Evolutionary conservation across 2,888 invertebrate species (phyloP), one percentile per base, ranked within the genome.

Genomic region (Morinoia aosen): DNA sequence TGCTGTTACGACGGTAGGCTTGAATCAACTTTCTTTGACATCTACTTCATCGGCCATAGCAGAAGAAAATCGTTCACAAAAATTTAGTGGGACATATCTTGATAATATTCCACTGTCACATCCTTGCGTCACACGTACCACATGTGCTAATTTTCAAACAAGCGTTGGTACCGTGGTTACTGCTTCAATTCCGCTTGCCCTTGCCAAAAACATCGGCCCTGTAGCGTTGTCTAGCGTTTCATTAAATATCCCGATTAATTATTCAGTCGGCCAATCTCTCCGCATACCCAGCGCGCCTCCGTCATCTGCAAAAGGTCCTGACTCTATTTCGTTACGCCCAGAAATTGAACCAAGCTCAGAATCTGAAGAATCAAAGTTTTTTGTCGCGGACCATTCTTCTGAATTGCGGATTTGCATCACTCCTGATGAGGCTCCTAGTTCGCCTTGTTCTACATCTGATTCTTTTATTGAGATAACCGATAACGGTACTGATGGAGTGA

Each of bases 361-460:
- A 76, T 90, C 90, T 12, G 90, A 90, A 19, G 90, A 90, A 14
- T 90, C 90, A 2, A 90, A 90, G 48, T 48, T 90, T 48, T 39
- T 19, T 40, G 8, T 48, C 12, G 16, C 57, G 93, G 93, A 93
- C 33, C 93, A 56, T 93, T 11, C 57, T 48, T 57, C 57, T 33
- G 93, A 93, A 19, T 48, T 93, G 56, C 93, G 57, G 33, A 93
- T 93, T 12, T 93, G 93, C 93, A 48, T 48, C 25, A 93, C 93
- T 57, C 93, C 93, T 10, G 93, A 93, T 57, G 90, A 90, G 39
- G 93, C 58, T 93, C 93, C 57, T 19, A 12, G 57, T 57, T 93
- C 93, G 33, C 93, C 93, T 12, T 93, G 57, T n/a, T 93, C 58
- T 5, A n/a, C 91, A 25, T 56, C 57, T 2, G 93, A 93, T 57